Evolutionary conservation across 2,888 invertebrate species (phyloP), one percentile per base, ranked within the genome.

Genomic region (Onchidella celtica): DNA sequence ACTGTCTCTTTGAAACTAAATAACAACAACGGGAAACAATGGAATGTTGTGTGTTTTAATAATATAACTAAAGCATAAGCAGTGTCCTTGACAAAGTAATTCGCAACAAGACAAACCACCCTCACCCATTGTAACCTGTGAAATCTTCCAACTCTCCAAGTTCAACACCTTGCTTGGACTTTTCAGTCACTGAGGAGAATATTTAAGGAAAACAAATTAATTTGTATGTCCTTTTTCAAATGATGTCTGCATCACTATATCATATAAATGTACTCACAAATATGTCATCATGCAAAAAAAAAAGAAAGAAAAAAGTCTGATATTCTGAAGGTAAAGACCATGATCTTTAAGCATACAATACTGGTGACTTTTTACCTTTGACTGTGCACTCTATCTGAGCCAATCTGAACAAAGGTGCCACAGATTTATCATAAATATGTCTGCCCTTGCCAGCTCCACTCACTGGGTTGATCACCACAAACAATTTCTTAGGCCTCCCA

Each of bases 391-490:
- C 88, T 66, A 94, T 90, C 6, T 91, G 92, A 6, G 94, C 94
- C 73, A 94, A 80, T 61, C 91, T 87, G 85, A 94, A 93, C 36
- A 94, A 87, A 3, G 94, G 94, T 68, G 91, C 90, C 14, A 96
- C 96, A 85, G 95, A 95, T 84, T 95, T 95, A 86, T 96, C 95
- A 93, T 95, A 97, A 69, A 96, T 95, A 86, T 95, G 94, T 81
- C 95, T 91, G 0, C 96, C 97, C 88, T 95, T 95, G 88, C 95
- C 95, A 87, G 96, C 96, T 0, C 97, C 97, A 0, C 97, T 96
- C 90, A 95, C 96, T 0, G 97, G 97, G 93, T 97, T 97, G 1
- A 97, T 95, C 92, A 97, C 96, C 21, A 97, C 94, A 73, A 97
- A 92, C 61, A 97, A 93, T 69, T 95, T 95, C 86, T 95, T 95